Evolutionary conservation across 2,888 invertebrate genomes (phyloP).

Genomic region (Cephalotes varians): DNA sequence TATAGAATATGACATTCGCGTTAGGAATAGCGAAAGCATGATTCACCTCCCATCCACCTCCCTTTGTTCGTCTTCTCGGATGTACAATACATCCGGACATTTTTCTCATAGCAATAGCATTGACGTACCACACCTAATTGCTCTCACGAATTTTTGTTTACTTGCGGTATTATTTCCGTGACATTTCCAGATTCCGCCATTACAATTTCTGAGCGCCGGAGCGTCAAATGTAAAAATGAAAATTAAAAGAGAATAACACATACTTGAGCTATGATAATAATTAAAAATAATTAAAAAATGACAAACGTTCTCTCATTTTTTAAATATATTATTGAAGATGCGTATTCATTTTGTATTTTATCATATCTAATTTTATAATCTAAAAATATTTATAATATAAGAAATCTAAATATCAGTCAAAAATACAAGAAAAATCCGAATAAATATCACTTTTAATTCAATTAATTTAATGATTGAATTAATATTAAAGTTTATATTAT

Average conservation of each 20-base stretch:
- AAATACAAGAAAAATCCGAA: neutral
- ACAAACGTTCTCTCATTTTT: neutral
- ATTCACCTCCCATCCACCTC: neutral
- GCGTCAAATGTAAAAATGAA: neutral
- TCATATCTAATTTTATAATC: neutral
- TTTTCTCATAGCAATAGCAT: constrained; percentile 2
- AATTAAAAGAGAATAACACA: neutral
- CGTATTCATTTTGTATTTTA: neutral
- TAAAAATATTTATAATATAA: neutral
- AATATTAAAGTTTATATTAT: neutral
- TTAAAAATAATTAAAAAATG: no score
- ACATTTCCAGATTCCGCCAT: constrained; percentile 8
- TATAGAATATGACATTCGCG: constrained; percentile 10
- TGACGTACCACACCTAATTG: constrained; percentile 3
- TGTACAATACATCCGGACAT: neutral
- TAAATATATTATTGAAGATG: neutral
- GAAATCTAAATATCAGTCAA: neutral
- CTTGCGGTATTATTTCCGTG: constrained; percentile 18
- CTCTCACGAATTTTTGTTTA: constrained; percentile 5
- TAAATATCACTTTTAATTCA: neutral
- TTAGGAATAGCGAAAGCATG: neutral
- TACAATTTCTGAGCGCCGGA: neutral
- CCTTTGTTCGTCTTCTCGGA: neutral
- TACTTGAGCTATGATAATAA: neutral
- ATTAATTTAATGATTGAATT: neutral